Percentiles rank a stretch among this genome's conserved stretches.
Evolutionary conservation across 1,140 invertebrate species (phyloP).

Genomic region (Diorhabda sublineata): DNA sequence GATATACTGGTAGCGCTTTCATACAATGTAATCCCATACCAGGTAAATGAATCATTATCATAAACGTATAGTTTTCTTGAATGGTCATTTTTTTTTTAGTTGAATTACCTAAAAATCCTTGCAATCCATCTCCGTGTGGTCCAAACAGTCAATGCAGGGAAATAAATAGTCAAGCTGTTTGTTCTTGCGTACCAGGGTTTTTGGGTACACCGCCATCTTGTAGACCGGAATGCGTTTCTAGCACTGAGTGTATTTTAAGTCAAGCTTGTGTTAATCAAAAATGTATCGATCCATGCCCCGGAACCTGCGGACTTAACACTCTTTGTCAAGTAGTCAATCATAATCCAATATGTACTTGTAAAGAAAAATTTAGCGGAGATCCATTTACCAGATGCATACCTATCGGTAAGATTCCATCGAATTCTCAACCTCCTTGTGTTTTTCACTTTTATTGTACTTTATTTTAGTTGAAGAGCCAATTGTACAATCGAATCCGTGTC

Average conservation of each 20-base stretch:
- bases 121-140: conserved; percentile 70
- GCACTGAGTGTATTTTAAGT: conserved; percentile 65
- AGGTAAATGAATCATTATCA: conserved; percentile 45
- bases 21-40: conserved; percentile 53
- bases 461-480: conserved; percentile 26
- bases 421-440: conserved; percentile 12
- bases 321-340: conserved; percentile 63
- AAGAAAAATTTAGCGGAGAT: conserved; percentile 66
- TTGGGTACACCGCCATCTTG: conserved; percentile 69
- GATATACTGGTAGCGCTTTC: conserved; percentile 69
- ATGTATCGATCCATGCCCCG: conserved; percentile 74
- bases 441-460: neutral
- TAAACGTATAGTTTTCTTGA: conserved; percentile 29
- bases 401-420: conserved; percentile 37
- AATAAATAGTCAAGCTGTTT: conserved; percentile 64
- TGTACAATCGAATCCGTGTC: conserved; percentile 57
- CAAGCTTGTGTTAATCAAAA: conserved; percentile 73
- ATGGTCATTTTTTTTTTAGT: conserved; percentile 51
- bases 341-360: conserved; percentile 66
- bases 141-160: conserved; percentile 70
- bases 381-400: conserved; percentile 65
- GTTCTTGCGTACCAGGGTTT: conserved; percentile 66
- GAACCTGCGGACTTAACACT: conserved; percentile 69
- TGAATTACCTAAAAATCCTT: conserved; percentile 53
- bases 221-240: conserved; percentile 70